Evolutionary conservation across 2,113 vertebrate genomes (phyloP), one percentile per base, ranked within the genome.

Genomic region (Hemiscyllium ocellatum): DNA sequence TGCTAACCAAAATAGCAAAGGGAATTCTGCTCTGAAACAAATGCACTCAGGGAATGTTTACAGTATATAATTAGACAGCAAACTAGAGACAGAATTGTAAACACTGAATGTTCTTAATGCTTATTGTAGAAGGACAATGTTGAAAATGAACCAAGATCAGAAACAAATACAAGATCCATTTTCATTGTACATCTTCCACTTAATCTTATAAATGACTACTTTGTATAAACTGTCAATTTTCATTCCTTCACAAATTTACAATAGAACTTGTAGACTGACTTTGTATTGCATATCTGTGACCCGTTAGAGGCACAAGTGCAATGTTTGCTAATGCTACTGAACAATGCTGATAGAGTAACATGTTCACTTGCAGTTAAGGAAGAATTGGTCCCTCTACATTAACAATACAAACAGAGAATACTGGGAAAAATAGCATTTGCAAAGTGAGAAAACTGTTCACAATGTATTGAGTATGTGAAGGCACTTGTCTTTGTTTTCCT

Each of bases 21-120:
- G 93, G 93, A 94, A 94, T 94, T 94, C 93, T 70, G n/a, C 15
- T 70, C 93, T 15, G 68, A 94, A 70, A 94, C 42, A 70, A 94
- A 94, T 17, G 26, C 37, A 70, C 66, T 70, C 37, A 50, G 10
- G 68, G 93, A 70, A 69, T 94, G 37, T 94, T 42, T 70, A 69
- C 33, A 94, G 61, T 68, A 66, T 68, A 94, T 94, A 68, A 94
- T 68, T 94, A 94, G 90, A 94, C n/a, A 94, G 90, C 42, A 68
- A 94, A 42, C 90, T 19, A 68, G 56, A 68, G 61, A 66, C 37
- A 68, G n/a, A 17, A 66, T 94, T 94, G 90, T 94, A 94, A 66
- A 68, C 33, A 68, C 90, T 94, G 56, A 94, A 61, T 61, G 15
- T 94, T 94, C 90, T 68, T 42, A 24, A 65, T 68, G n/a, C 66